Base-by-base conservation (phyloP, 2,113 vertebrate genomes). In the Oryzias melastigma region DNA sequence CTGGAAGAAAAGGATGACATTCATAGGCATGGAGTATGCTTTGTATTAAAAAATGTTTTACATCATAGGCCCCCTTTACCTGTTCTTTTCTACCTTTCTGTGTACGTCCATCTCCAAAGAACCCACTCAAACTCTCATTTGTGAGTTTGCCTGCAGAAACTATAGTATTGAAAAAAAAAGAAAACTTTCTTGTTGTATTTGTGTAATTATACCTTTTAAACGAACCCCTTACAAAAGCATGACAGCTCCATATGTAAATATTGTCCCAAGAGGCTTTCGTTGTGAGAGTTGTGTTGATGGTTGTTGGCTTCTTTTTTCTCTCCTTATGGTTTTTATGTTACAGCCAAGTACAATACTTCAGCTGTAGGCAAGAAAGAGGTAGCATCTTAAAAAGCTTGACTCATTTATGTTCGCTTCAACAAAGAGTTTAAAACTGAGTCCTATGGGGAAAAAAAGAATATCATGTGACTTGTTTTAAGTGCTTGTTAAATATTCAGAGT, bases 241-340 rank as follows among this genome's bases (percentile, higher is more conserved):
- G 97, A 94, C 91, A 93, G 91, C 93, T 94, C 94, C 90, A 93
- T 92, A 91, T 98, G 97, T 99, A 97, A 94, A 99, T 98, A 96
- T 91, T 91, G 94, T 94, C 94, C 94, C 86, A 87, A 93, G 90
- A 93, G 94, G 94, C 92, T 93, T 92, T 94, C 93, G 93, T 93
- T 98, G 95, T 97, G 94, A 93, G 93, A 95, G 85, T 96, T 95
- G 93, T 97, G 94, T 93, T 92, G 93, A 95, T 97, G 92, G 94
- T 97, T 90, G 93, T 95, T 94, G 91, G 92, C 89, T 93, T 92
- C 80, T 90, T 90, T 88, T 87, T 89, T 51, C 61, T 61, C 74
- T 77, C 58, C 80, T 83, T 85, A 78, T 77, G 71, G 75, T 73
- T 81, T 87, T 85, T 87, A 76, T 83, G 88, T 91, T 85, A 88